Conservation (phyloP, 1,140 invertebrate genomes). For the Hypothenemus hampei region DNA sequence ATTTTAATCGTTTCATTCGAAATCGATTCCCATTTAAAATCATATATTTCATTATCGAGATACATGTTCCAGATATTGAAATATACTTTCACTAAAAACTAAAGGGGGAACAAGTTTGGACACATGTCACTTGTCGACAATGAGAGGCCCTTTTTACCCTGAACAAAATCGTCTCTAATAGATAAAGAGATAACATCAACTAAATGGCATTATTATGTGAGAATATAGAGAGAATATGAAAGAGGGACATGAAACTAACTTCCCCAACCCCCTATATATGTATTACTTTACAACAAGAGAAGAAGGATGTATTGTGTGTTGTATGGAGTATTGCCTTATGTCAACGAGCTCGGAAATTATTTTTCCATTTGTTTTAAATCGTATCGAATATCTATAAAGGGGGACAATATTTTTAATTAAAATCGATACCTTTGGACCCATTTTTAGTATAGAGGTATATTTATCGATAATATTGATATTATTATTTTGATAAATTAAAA, state of each 20-base stretch:
- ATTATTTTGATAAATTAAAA: too few species aligned
- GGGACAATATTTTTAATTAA: too few species aligned
- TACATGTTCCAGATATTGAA: too few species aligned
- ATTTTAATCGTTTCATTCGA: constrained; percentile 10
- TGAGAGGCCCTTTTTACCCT: too few species aligned
- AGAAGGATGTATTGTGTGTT: constrained; percentile 1
- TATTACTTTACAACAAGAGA: too few species aligned
- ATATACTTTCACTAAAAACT: not conserved
- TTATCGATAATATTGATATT: too few species aligned
- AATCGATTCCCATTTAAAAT: constrained; percentile 1
- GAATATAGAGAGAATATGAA: constrained; percentile 3
- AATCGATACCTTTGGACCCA: too few species aligned
- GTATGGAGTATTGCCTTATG: constrained; percentile 17
- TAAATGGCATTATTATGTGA: constrained; percentile 23
- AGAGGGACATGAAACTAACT: too few species aligned
- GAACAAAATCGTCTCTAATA: constrained; percentile 17
- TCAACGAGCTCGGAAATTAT: constrained; percentile 4
- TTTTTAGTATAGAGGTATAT: too few species aligned
- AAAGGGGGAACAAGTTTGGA: constrained; percentile 13
- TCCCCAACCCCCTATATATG: not conserved
- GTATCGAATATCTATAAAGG: too few species aligned
- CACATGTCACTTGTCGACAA: constrained; percentile 23
- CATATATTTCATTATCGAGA: not conserved
- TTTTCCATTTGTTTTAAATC: too few species aligned
- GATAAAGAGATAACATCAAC: constrained; percentile 14